A percentile compares a stretch with the other conserved stretches of the same genome.
Conservation (phyloP, 1,140 invertebrate genomes). For the Pseudomyrmex gracilis region DNA sequence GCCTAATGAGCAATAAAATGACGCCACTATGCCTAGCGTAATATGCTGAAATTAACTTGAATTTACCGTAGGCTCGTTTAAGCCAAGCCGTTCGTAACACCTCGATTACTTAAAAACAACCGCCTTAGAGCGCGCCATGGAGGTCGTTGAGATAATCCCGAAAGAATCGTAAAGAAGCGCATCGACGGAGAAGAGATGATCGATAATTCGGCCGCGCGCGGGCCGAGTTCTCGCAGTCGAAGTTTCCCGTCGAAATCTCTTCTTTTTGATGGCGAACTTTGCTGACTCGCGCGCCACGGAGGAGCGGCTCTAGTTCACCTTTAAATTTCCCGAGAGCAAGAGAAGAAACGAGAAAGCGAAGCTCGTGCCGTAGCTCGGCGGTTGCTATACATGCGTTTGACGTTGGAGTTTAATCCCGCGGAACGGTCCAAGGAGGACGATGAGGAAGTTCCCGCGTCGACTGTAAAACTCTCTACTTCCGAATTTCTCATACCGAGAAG, state of each 20-base stretch:
- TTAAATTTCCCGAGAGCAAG: conserved; percentile 59
- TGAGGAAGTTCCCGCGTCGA: conserved; percentile 39
- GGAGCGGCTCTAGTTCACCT: conserved; percentile 49
- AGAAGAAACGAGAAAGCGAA: neutral
- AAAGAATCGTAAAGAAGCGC: conserved; percentile 21
- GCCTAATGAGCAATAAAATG: conserved; percentile 25
- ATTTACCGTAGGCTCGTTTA: conserved; percentile 20
- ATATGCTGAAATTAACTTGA: conserved; percentile 8
- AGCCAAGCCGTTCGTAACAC: conserved; percentile 11
- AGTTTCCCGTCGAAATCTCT: conserved; percentile 58
- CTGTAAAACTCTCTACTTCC: conserved; percentile 30
- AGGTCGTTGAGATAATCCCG: neutral
- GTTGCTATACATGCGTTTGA: conserved; percentile 35
- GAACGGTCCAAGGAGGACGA: conserved; percentile 28
- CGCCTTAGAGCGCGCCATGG: neutral
- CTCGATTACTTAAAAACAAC: conserved; percentile 42
- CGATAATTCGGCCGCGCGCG: conserved; percentile 25
- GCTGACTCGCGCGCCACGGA: conserved; percentile 27
- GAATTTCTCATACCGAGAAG: neutral
- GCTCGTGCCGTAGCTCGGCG: conserved; percentile 34
- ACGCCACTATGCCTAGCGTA: neutral
- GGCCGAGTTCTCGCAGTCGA: conserved; percentile 36
- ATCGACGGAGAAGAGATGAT: conserved; percentile 18
- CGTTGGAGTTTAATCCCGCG: conserved; percentile 54
- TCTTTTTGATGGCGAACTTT: conserved; percentile 55